Conservation (phyloP, 2,797 vertebrate genomes). For the Onychomys torridus region DNA sequence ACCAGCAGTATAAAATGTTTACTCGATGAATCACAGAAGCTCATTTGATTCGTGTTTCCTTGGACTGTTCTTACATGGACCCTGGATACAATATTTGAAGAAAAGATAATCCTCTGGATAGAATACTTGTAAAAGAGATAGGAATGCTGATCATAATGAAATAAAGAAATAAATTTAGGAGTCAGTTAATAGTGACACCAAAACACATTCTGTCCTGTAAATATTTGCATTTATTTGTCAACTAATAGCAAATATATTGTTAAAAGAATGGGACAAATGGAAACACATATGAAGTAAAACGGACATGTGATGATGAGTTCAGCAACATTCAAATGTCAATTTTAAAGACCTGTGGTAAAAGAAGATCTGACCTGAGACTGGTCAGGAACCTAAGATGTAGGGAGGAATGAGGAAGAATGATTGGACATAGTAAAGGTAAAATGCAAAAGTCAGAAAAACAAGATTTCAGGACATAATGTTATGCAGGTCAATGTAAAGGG, state of each 20-base stretch:
- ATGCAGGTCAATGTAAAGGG: neutral
- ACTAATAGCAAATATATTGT: neutral
- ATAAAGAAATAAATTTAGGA: neutral
- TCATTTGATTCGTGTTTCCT: neutral
- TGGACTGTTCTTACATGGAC: neutral
- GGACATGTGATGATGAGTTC: neutral
- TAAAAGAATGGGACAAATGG: neutral
- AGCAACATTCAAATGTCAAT: neutral
- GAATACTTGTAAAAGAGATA: neutral
- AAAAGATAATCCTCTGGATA: neutral
- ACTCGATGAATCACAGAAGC: neutral
- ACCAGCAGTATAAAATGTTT: neutral
- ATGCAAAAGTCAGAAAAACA: neutral
- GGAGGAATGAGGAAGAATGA: neutral
- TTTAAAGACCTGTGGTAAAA: neutral
- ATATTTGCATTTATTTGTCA: neutral
- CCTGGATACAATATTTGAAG: neutral
- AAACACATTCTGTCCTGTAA: neutral
- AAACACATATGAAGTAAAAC: neutral
- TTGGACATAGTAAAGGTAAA: neutral
- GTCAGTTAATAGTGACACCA: neutral
- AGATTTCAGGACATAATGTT: neutral
- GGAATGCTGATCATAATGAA: neutral
- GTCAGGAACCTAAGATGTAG: neutral
- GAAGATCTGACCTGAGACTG: neutral